Conservation (phyloP, 2,113 vertebrate species). For the Thryonomys swinderianus region DNA sequence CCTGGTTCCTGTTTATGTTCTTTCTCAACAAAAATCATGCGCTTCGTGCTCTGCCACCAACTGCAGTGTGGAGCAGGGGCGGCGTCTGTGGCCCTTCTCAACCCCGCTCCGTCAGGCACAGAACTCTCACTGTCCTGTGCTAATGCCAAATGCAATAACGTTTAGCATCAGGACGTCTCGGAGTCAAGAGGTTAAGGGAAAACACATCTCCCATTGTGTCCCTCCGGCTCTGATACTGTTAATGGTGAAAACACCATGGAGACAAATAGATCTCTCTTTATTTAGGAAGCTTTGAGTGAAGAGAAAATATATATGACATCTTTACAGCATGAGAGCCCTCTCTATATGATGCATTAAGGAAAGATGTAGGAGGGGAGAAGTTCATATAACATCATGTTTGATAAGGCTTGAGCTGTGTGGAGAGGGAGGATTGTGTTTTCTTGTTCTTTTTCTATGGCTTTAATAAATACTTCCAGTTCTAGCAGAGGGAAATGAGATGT, state of each 20-base stretch:
- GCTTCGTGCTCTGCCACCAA: slow-evolving; percentile 44
- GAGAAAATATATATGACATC: slow-evolving; percentile 80
- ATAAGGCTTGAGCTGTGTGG: slow-evolving; percentile 34
- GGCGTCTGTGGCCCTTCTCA: slow-evolving; percentile 69
- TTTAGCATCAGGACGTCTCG: slow-evolving; percentile 81
- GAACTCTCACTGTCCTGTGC: slow-evolving; percentile 76
- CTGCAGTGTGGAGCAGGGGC: slow-evolving; percentile 54
- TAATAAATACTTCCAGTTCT: slow-evolving; percentile 46
- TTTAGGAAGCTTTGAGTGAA: slow-evolving; percentile 74
- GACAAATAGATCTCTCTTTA: slow-evolving; percentile 82
- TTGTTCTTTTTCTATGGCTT: slow-evolving; percentile 55
- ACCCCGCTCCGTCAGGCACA: slow-evolving; percentile 71
- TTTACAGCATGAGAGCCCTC: slow-evolving; percentile 72
- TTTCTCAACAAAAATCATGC: slow-evolving; percentile 63
- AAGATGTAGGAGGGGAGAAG: slow-evolving; percentile 34
- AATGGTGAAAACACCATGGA: slow-evolving; percentile 82
- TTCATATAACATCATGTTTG: background rate
- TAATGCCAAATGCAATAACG: slow-evolving; percentile 81
- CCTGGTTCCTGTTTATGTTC: slow-evolving; percentile 27
- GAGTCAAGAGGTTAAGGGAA: slow-evolving; percentile 83
- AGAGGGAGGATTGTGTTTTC: background rate
- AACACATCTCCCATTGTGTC: slow-evolving; percentile 83
- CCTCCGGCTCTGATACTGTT: slow-evolving; percentile 79
- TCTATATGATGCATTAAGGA: slow-evolving; percentile 70
- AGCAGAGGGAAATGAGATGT: background rate